Percentiles rank a stretch among this genome's conserved stretches.
Conservation (phyloP, 2,797 vertebrate species). For the Anomalospiza imberbis region DNA sequence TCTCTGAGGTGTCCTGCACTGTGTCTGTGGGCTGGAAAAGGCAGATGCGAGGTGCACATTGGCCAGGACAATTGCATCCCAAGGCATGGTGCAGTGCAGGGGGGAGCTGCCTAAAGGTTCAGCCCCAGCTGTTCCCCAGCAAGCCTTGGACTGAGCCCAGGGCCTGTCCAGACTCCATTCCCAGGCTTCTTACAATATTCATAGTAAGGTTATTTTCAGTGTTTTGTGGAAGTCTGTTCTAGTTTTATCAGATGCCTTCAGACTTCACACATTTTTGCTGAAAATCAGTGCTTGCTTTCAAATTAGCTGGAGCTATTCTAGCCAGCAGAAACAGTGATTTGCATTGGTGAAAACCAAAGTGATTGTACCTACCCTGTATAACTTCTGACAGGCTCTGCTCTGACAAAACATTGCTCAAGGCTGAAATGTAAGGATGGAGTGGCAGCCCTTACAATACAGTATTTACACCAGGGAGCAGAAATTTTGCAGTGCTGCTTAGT, state of each 20-base stretch:
- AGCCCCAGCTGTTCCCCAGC: not conserved
- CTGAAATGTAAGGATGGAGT: not conserved
- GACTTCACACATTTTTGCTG: constrained; percentile 24
- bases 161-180: not conserved
- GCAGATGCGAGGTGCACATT: not conserved
- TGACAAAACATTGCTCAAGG: not conserved
- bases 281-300: not conserved
- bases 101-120: not conserved
- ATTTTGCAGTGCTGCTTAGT: not conserved
- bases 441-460: not conserved
- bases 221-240: not conserved
- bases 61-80: not conserved
- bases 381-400: not conserved
- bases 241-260: constrained; percentile 10
- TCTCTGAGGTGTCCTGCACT: not conserved
- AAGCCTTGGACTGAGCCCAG: not conserved
- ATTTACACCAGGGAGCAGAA: not conserved
- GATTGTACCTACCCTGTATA: not conserved
- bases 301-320: not conserved
- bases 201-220: not conserved
- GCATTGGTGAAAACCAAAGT: not conserved
- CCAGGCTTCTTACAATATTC: not conserved
- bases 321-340: not conserved
- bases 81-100: rapidly evolving
- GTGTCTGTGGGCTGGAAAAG: not conserved